A percentile compares a stretch with the other conserved stretches of the same genome.
phyloP scores from a whole-genome alignment of 2,113 vertebrate species.

The Limnothrissa miodon region DNA sequence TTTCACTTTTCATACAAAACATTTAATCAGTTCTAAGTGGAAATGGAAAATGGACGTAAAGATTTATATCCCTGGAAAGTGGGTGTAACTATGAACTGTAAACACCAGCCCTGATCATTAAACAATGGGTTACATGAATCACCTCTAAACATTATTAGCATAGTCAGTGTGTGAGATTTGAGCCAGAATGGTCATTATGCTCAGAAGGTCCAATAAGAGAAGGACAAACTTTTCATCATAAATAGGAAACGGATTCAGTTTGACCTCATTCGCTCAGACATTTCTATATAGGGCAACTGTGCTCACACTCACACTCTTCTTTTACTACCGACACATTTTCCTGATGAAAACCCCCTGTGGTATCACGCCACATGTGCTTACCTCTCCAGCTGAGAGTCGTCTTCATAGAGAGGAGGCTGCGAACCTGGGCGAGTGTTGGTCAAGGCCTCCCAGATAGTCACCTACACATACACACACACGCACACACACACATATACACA shows the following conservation, averaged over 20 bases:
- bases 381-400: constrained; percentile 89
- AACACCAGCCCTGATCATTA: no score
- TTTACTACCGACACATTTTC: neutral
- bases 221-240: neutral
- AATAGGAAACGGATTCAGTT: neutral
- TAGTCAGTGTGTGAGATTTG: no score
- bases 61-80: no score
- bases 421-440: constrained; percentile 82
- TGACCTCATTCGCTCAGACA: constrained; percentile 18
- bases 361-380: constrained; percentile 46
- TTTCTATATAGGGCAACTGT: neutral
- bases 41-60: no score
- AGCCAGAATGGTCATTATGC: no score
- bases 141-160: no score
- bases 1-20: no score
- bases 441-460: constrained; percentile 93
- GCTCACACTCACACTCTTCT: constrained; percentile 6
- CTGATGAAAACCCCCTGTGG: neutral
- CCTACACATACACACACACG: constrained; percentile 74
- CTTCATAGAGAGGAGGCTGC: constrained; percentile 77
- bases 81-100: no score
- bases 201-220: neutral
- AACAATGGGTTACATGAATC: no score
- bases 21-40: no score
- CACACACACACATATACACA: constrained; percentile 47